These are phyloP conservation scores for Mesorhabditis spiculigera DNA, from an alignment of 2,888 invertebrate genomes.

Conservation along the genomic window DNA sequence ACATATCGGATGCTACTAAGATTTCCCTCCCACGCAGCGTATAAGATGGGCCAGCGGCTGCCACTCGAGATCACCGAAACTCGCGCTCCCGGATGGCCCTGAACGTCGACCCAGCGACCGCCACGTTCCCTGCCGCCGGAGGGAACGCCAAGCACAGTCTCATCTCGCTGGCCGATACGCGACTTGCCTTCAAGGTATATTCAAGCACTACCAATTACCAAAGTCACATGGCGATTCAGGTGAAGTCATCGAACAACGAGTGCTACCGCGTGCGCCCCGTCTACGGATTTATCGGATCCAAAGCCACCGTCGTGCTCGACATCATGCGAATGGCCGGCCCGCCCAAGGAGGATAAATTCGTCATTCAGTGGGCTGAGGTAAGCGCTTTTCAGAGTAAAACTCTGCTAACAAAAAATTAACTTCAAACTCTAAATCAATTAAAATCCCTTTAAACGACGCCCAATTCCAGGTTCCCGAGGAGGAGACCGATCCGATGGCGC, in stretches of 20 bases:
- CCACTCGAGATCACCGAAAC: no score
- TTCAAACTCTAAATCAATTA: no score
- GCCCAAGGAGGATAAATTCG: constrained; percentile 35
- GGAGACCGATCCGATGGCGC: constrained; percentile 37
- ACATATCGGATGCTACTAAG: no score
- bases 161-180: constrained; percentile 28
- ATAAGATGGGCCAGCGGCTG: no score
- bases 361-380: constrained; percentile 35
- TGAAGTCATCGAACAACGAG: constrained; percentile 43
- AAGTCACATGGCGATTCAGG: constrained; percentile 12
- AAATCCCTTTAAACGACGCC: neutral
- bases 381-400: neutral
- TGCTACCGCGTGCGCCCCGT: constrained; percentile 44
- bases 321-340: constrained; percentile 28
- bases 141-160: constrained; percentile 33
- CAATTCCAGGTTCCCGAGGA: constrained; percentile 27
- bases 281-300: constrained; percentile 38
- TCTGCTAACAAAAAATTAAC: no score
- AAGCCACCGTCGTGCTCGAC: constrained; percentile 26
- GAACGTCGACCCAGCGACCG: constrained; percentile 38
- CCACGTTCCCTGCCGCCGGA: constrained; percentile 33
- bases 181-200: constrained; percentile 37
- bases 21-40: no score
- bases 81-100: constrained; percentile 19
- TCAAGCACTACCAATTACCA: no score